These are phyloP conservation scores for Pristionchus mayeri DNA, from an alignment of 2,888 invertebrate species.

Conservation along the genomic window DNA sequence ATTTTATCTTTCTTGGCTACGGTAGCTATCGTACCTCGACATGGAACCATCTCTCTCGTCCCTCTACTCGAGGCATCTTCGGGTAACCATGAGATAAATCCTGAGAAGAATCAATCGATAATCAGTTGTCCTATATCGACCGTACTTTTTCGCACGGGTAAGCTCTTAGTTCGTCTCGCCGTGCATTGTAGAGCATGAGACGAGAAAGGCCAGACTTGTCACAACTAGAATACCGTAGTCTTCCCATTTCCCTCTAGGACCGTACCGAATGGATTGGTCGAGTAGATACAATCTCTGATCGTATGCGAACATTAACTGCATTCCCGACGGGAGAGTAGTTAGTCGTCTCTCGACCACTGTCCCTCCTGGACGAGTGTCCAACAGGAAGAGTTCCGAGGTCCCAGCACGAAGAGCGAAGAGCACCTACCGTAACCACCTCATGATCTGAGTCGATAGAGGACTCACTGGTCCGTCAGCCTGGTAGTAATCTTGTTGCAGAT, in stretches of 20 bases:
- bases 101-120: background rate
- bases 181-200: conserved; percentile 45
- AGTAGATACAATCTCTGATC: conserved; percentile 39
- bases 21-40: conserved; percentile 27
- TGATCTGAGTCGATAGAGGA: background rate
- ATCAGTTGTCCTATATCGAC: background rate
- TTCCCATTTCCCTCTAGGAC: background rate
- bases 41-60: conserved; percentile 23
- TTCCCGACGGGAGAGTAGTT: conserved; percentile 27
- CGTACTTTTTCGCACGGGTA: conserved; percentile 37
- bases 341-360: conserved; percentile 19
- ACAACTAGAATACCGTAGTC: conserved; percentile 9
- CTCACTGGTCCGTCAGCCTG: conserved; percentile 31
- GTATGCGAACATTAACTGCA: conserved; percentile 39
- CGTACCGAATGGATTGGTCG: conserved; percentile 17
- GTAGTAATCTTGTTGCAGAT: conserved; percentile 39
- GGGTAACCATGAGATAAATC: conserved; percentile 32
- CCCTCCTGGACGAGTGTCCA: conserved; percentile 41
- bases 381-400: conserved; percentile 27
- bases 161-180: conserved; percentile 32
- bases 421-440: conserved; percentile 13
- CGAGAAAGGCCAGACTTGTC: conserved; percentile 27
- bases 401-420: conserved; percentile 39
- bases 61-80: conserved; percentile 7
- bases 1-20: no score